phyloP scores from a whole-genome alignment of 2,888 invertebrate genomes.

The Cryptophagus acutangulus region DNA sequence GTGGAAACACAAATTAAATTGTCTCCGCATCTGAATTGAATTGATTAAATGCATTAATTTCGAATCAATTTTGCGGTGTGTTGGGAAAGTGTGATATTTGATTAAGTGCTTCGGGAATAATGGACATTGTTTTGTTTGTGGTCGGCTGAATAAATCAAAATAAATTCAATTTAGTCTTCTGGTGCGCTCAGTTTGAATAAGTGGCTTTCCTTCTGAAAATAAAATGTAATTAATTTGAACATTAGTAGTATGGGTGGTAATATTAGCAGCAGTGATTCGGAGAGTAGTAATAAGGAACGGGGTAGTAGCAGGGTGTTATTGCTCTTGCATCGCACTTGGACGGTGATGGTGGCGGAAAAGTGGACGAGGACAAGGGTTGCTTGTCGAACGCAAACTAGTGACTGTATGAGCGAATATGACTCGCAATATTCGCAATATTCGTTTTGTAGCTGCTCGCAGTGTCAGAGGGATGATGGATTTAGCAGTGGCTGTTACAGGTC shows the following conservation, averaged over 20 bases:
- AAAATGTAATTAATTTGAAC: too few species aligned
- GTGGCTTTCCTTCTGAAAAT: background rate
- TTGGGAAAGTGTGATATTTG: too few species aligned
- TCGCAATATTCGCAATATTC: constrained; percentile 39
- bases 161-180: too few species aligned
- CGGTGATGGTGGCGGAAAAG: constrained; percentile 39
- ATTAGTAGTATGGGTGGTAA: too few species aligned
- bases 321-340: constrained; percentile 43
- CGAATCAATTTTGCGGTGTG: too few species aligned
- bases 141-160: too few species aligned
- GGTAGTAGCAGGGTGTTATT: constrained; percentile 38
- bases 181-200: too few species aligned
- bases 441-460: constrained; percentile 42
- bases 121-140: too few species aligned
- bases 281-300: constrained; percentile 14
- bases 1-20: too few species aligned
- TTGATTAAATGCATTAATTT: too few species aligned
- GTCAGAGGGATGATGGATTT: constrained; percentile 38
- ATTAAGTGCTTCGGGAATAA: too few species aligned
- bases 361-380: constrained; percentile 23
- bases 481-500: constrained; percentile 29
- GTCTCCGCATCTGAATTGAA: too few species aligned
- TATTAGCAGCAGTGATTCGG: constrained; percentile 8
- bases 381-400: constrained; percentile 11
- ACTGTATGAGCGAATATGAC: constrained; percentile 31